Conservation (phyloP, 2,888 invertebrate species). For the Rhyacophila evoluta region DNA sequence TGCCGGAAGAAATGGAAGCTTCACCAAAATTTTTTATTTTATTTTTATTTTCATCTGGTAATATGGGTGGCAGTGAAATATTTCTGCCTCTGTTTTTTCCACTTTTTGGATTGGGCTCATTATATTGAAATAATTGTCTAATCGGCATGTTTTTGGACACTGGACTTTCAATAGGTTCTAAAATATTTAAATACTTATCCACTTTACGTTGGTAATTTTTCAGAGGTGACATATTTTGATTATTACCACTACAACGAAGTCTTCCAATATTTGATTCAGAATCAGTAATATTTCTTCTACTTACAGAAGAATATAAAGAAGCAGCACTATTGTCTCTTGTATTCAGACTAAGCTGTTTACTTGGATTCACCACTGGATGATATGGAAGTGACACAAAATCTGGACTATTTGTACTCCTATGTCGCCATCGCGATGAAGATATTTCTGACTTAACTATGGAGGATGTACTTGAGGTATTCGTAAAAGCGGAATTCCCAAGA, state of each 20-base stretch:
- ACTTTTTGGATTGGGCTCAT: conserved; percentile 25
- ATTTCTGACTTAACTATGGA: conserved; percentile 66
- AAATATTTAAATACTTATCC: conserved; percentile 35
- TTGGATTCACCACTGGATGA: background rate
- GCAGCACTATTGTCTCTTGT: conserved; percentile 49
- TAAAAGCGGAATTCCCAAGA: background rate
- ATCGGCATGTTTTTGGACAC: background rate
- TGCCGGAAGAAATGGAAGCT: conserved; percentile 21
- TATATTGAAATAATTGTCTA: background rate
- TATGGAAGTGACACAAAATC: conserved; percentile 58
- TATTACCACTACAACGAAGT: background rate
- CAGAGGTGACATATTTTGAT: conserved; percentile 30
- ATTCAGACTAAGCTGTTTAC: background rate
- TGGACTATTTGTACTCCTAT: conserved; percentile 60
- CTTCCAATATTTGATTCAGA: background rate
- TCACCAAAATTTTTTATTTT: conserved; percentile 52
- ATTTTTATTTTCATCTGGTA: conserved; percentile 64
- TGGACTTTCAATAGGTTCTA: conserved; percentile 41
- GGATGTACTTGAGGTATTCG: conserved; percentile 61
- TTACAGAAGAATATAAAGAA: conserved; percentile 41
- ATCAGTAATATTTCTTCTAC: conserved; percentile 30
- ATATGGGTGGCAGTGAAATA: conserved; percentile 66
- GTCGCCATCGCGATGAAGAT: conserved; percentile 67
- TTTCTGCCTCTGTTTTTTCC: conserved; percentile 57
- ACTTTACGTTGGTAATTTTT: conserved; percentile 25